Evolutionary conservation across 35 echinoderm and acorn worm species (phyloP), one percentile per base, ranked within the genome.

Genomic region (Diadema setosum): DNA sequence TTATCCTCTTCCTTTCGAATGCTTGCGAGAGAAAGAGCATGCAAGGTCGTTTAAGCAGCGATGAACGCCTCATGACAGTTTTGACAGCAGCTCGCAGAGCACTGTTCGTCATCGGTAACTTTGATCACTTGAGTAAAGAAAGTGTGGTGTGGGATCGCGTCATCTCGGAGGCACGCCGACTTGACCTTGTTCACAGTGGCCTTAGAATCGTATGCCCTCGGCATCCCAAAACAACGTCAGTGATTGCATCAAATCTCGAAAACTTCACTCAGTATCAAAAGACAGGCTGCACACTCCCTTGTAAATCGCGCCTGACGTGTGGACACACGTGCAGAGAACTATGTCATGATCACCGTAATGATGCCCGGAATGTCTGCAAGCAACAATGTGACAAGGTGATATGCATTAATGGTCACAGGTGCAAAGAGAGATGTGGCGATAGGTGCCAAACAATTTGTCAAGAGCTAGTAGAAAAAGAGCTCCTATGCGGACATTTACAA

Each of bases 101-200:
- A 16, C 39, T 94, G 21, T 94, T 42, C 36, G 88, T 86, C 39
- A 87, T 94, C 3, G 92, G 92, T 5, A 94, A 94, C 43, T 86
- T 94, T 34, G 33, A 48, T 3, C 65, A 81, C 32, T 83, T 94
- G 5, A 46, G 81, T 34, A 34, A 82, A 5, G 55, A 90, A 35
- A 94, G 76, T 90, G 18, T 90, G 0, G 48, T 90, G 0, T 94
- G 92, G 92, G 81, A 81, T 37, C 56, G 40, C 15, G 88, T 94
- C 8, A 84, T 81, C 2, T 64, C 58, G 0, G 16, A 35, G 49
- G 39, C 88, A 29, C 34, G 25, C 31, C 49, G 29, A 16, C 46
- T 39, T n/a, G 27, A 58, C 6, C 7, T 20, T 14, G 24, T 94
- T 14, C 87, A 65, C 24, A 70, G 43, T 3, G 29, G 42, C 36